Percentiles rank a stretch among this genome's conserved stretches.
These are phyloP conservation scores for Dexiosoma caninum DNA, from an alignment of 2,888 invertebrate species.

Conservation along the genomic window DNA sequence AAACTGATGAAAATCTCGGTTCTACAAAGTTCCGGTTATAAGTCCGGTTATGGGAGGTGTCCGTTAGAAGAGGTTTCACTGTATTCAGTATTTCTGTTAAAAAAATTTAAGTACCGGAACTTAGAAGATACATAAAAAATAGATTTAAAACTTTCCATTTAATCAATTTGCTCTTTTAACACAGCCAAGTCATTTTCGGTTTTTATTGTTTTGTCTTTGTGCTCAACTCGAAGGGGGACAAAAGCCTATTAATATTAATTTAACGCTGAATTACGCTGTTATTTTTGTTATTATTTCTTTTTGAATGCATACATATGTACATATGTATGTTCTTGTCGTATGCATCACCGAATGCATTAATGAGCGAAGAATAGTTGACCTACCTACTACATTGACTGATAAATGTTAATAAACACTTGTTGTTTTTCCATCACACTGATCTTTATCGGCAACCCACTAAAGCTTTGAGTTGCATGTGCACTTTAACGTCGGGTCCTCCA, in stretches of 20 bases:
- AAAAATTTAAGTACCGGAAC: background rate
- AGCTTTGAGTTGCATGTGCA: conserved; percentile 21
- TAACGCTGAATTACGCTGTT: conserved; percentile 16
- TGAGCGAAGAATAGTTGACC: conserved; percentile 37
- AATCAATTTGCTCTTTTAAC: conserved; percentile 40
- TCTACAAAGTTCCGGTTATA: no score
- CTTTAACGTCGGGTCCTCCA: background rate
- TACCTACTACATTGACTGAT: conserved; percentile 28
- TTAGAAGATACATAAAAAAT: background rate
- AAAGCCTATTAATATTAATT: conserved; percentile 31
- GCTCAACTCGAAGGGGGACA: no score
- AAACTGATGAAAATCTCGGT: no score
- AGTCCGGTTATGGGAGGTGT: no score
- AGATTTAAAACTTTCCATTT: background rate
- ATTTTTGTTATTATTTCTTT: background rate
- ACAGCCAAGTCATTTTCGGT: conserved; percentile 13
- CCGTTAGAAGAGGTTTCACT: no score
- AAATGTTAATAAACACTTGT: conserved; percentile 5
- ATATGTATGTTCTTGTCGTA: no score
- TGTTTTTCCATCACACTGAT: conserved; percentile 28
- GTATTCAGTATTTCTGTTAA: no score
- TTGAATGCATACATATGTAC: background rate
- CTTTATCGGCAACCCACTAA: conserved; percentile 3
- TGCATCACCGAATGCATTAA: conserved; percentile 46
- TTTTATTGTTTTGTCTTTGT: background rate